phyloP scores from a whole-genome alignment of 1,140 invertebrate species.

The Anoplophora glabripennis region DNA sequence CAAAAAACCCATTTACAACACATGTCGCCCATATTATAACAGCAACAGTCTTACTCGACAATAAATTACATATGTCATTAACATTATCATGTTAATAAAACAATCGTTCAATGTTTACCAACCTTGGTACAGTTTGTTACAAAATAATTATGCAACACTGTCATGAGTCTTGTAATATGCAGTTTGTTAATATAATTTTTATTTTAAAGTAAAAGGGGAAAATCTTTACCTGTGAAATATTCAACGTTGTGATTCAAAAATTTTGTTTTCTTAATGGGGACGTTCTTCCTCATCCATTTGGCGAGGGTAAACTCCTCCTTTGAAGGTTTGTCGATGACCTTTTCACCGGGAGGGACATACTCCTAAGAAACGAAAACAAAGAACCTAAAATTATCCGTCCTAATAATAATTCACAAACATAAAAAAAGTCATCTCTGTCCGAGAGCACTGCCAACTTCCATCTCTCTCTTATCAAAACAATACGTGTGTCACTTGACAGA shows the following conservation, averaged over 20 bases:
- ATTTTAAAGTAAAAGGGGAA: neutral
- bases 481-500: neutral
- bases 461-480: slow-evolving; percentile 15
- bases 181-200: no score
- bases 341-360: slow-evolving; percentile 51
- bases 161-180: neutral
- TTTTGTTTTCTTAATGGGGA: slow-evolving; percentile 92
- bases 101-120: neutral
- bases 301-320: slow-evolving; percentile 92
- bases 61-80: neutral
- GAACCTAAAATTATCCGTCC: slow-evolving; percentile 17
- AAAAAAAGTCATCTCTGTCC: slow-evolving; percentile 6
- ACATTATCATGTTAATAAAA: neutral
- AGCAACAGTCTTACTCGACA: no score
- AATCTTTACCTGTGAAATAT: slow-evolving; percentile 82
- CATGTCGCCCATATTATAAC: no score
- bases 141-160: neutral
- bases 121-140: neutral
- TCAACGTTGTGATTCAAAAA: slow-evolving; percentile 94
- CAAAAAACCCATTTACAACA: neutral
- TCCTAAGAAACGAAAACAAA: slow-evolving; percentile 54
- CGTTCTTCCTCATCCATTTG: slow-evolving; percentile 90
- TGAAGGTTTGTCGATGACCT: slow-evolving; percentile 69
- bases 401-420: slow-evolving; percentile 9
- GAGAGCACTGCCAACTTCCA: slow-evolving; percentile 4